phyloP scores from a whole-genome alignment of 2,888 invertebrate species.

The Odontothrips loti region DNA sequence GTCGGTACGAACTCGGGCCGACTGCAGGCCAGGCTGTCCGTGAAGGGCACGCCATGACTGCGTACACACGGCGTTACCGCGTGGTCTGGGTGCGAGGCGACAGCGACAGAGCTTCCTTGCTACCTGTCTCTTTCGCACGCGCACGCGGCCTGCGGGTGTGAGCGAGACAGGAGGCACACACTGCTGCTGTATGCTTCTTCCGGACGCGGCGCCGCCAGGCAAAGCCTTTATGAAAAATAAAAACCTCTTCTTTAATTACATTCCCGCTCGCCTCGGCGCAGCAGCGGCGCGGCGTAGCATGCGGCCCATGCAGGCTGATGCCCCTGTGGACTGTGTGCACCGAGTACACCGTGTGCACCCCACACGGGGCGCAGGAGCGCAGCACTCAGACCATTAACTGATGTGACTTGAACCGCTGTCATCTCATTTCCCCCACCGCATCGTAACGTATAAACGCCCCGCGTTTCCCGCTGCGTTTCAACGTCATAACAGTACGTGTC shows the following conservation, averaged over 20 bases:
- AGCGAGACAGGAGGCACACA: background rate
- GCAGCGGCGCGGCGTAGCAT: background rate
- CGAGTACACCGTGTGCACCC: too few relatives aligned
- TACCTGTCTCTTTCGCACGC: background rate
- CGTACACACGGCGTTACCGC: background rate
- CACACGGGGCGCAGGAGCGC: background rate
- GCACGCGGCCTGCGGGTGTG: background rate
- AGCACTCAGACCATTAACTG: background rate
- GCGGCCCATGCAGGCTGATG: background rate
- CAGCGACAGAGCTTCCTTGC: too few relatives aligned
- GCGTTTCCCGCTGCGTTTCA: background rate
- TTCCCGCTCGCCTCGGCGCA: background rate
- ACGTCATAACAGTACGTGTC: background rate
- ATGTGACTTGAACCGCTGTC: too few relatives aligned
- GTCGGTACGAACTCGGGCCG: too few relatives aligned
- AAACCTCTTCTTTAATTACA: background rate
- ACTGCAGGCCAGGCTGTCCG: too few relatives aligned
- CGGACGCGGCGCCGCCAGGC: background rate
- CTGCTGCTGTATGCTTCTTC: background rate
- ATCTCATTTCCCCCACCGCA: too few relatives aligned
- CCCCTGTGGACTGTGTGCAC: too few relatives aligned
- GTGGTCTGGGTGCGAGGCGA: background rate
- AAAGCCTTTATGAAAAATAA: slow-evolving; percentile 17
- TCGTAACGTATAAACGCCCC: too few relatives aligned
- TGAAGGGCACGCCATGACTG: too few relatives aligned